Evolutionary conservation across 2,797 vertebrate genomes (phyloP), one percentile per base, ranked within the genome.

Genomic region (Rhyacichthys aspro): DNA sequence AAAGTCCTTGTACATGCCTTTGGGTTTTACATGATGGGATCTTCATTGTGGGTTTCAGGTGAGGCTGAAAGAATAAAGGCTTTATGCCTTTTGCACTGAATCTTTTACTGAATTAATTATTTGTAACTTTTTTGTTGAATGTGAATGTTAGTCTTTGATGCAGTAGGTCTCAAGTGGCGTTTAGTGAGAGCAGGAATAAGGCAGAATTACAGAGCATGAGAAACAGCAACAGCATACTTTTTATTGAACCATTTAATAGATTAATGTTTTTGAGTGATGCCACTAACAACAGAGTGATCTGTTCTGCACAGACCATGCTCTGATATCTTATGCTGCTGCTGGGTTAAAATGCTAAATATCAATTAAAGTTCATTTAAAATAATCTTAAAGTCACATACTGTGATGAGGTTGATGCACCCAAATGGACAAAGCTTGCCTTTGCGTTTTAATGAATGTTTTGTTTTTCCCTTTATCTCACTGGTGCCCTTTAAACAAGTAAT

Each of bases 81-180:
- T 23, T 58, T 32, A n/a, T 59, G 52, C 37, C 36, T 57, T 43
- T 55, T 65, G 80, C 64, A 70, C 67, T 74, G 55, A 74, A 3
- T 71, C 50, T 43, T 36, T 50, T 28, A 5, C 19, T 23, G 9
- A 3, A 55, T 53, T 17, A 12, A 43, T 59, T 14, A 58, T 65
- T 18, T 28, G 1, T 46, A 16, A 49, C 18, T 50, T 11, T 56
- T 76, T 39, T 32, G 19, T 32, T 61, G 6, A 55, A 28, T 32
- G 28, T 36, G 1, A 55, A 28, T 8, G n/a, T 34, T 55, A 19
- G 12, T 6, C 15, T 36, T 55, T 12, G 7, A 48, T 44, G 49
- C 50, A n/a, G 15, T 11, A 37, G 19, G 19, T 23, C 2, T 23
- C 1, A 7, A 17, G 11, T n/a, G 11, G 12, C 17, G 15, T 49